Base-by-base conservation (phyloP, 2,888 invertebrate species). In the Charanyca ferruginea region DNA sequence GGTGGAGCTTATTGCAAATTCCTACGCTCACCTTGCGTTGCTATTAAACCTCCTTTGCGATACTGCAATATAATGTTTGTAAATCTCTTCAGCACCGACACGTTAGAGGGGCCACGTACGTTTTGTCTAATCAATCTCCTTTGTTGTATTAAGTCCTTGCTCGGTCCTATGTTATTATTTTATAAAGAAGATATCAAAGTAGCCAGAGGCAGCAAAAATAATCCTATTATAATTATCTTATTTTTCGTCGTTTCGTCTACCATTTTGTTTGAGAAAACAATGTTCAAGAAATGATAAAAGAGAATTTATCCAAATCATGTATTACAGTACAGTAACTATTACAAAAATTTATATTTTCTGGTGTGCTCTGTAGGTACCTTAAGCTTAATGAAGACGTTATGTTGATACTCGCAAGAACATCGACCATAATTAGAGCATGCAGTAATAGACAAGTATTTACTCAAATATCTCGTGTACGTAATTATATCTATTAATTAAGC, bases 1-100 rank as follows among this genome's bases (percentile, higher is more conserved):
- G 93, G 92, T 91, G 85, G 85, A 86, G 91, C 91, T 94, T 95
- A 95, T 95, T 95, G 94, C 93, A 90, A 92, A 94, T 94, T 94
- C 94, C 92, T 83, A 71, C 86, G 90, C 88, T 91, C 92, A 93
- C 93, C 91, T 93, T 89, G 85, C 87, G 86, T 85, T 82, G 88
- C 90, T 92, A 90, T 92, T 92, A 91, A 90, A 90, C 89, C 82
- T 83, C 87, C 86, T 89, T 85, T 86, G 88, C 89, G 85, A 89
- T 91, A 90, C 89, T 83, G 73, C 83, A 78, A 81, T 83, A 83
- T 85, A 84, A 81, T 86, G 85, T 85, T 83, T 85, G 79, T 84
- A 78, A 83, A 83, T 85, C 81, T 80, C 67, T 69, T 52, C 52
- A 66, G 66, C 54, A 63, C 55, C 45, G 68, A 61, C 63, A 65